A percentile compares a stretch with the other conserved stretches of the same genome.
These are phyloP conservation scores for Napeogenes sylphis DNA, from an alignment of 2,888 invertebrate species.

Conservation along the genomic window DNA sequence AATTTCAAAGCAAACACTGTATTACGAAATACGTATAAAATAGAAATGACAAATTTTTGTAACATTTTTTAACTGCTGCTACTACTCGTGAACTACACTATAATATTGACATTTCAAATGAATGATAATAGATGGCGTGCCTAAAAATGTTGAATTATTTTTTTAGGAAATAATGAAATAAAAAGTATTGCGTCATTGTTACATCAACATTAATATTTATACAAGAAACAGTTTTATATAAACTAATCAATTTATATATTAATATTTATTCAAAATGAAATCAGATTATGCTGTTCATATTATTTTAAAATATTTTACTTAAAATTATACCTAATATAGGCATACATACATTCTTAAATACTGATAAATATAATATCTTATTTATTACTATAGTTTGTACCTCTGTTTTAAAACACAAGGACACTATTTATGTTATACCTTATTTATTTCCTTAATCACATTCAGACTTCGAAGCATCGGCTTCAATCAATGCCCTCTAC, in stretches of 20 bases:
- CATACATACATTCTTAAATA: not conserved
- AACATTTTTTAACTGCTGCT: no score
- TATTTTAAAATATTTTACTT: not conserved
- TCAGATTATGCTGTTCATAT: no score
- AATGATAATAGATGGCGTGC: not conserved
- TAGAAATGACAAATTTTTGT: not conserved
- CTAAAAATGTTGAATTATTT: no score
- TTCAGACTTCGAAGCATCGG: no score
- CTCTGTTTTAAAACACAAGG: not conserved
- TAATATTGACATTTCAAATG: not conserved
- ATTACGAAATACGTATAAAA: not conserved
- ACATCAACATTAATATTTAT: no score
- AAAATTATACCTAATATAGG: conserved; percentile 6
- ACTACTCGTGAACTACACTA: no score
- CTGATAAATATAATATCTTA: not conserved
- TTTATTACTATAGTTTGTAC: not conserved
- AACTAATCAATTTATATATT: no score
- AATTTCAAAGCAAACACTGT: no score
- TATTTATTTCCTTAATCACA: not conserved
- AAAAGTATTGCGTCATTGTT: no score
- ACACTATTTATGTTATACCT: not conserved
- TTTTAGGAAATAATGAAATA: no score
- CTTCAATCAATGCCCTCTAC: conserved; percentile 57
- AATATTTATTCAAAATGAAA: no score
- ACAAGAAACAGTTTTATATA: no score